Evolutionary conservation across 2,797 vertebrate genomes (phyloP).

Genomic region (Emys orbicularis): DNA sequence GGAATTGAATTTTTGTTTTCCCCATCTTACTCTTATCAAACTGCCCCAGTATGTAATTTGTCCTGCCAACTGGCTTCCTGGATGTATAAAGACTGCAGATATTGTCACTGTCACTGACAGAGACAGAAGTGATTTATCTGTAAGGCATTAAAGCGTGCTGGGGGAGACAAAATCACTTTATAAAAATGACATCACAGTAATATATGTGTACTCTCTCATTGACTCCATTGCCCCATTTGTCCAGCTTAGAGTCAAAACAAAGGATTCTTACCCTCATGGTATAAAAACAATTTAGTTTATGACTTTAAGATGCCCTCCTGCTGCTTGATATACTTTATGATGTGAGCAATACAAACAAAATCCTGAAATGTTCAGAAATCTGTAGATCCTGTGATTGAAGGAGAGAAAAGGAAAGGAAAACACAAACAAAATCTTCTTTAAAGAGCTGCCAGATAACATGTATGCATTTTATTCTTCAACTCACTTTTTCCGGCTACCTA

Average conservation of each 20-base stretch:
- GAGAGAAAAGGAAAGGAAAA: neutral
- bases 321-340: neutral
- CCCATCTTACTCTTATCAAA: constrained; percentile 25
- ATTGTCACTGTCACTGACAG: constrained; percentile 56
- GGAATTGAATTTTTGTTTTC: neutral
- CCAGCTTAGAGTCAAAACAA: neutral
- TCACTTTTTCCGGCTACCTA: neutral
- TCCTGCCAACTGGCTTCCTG: constrained; percentile 30
- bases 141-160: constrained; percentile 40
- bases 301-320: neutral
- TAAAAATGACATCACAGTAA: constrained; percentile 57
- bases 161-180: constrained; percentile 63
- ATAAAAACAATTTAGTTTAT: constrained; percentile 32
- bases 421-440: neutral
- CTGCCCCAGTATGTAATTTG: constrained; percentile 31
- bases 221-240: neutral
- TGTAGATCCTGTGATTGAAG: neutral
- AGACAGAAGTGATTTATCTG: constrained; percentile 63
- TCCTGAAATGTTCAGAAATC: neutral
- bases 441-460: neutral
- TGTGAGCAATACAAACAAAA: neutral
- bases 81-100: constrained; percentile 52
- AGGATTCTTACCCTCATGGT: neutral
- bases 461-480: neutral
- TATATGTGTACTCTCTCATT: neutral